Percentiles rank a stretch among this genome's conserved stretches.
phyloP scores from a whole-genome alignment of 2,113 vertebrate genomes.

The Solea solea region DNA sequence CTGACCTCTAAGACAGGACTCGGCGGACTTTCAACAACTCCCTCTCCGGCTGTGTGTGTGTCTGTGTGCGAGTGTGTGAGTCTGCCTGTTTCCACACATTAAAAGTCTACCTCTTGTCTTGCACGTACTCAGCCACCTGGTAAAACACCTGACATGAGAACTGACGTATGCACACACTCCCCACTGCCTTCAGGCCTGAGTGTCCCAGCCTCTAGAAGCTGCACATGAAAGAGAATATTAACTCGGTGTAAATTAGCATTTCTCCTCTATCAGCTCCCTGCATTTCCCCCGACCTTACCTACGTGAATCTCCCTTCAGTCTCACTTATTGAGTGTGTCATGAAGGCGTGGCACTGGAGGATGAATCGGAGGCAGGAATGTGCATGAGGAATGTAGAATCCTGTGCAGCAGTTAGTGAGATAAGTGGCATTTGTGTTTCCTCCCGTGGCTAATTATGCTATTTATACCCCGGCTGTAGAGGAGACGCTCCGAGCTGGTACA shows the following conservation, averaged over 20 bases:
- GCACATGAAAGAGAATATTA: conserved; percentile 66
- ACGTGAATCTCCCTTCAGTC: conserved; percentile 27
- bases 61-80: background rate
- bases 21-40: conserved; percentile 19
- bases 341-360: conserved; percentile 26
- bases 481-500: conserved; percentile 69
- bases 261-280: conserved; percentile 5
- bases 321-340: conserved; percentile 37
- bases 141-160: conserved; percentile 19
- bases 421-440: conserved; percentile 77
- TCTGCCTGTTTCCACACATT: background rate
- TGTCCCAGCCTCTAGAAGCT: conserved; percentile 13
- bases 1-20: conserved; percentile 53
- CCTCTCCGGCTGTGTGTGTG: conserved; percentile 17
- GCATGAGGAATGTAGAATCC: conserved; percentile 47
- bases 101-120: conserved; percentile 3
- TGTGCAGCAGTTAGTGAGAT: conserved; percentile 65
- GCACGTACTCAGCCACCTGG: conserved; percentile 16
- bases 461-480: conserved; percentile 61
- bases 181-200: conserved; percentile 25
- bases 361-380: conserved; percentile 31
- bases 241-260: conserved; percentile 33
- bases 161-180: conserved; percentile 24
- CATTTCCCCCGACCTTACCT: conserved; percentile 1
- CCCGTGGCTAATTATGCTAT: conserved; percentile 77